Base-by-base conservation (phyloP, 1,140 invertebrate genomes). In the Lepidurus apus region DNA sequence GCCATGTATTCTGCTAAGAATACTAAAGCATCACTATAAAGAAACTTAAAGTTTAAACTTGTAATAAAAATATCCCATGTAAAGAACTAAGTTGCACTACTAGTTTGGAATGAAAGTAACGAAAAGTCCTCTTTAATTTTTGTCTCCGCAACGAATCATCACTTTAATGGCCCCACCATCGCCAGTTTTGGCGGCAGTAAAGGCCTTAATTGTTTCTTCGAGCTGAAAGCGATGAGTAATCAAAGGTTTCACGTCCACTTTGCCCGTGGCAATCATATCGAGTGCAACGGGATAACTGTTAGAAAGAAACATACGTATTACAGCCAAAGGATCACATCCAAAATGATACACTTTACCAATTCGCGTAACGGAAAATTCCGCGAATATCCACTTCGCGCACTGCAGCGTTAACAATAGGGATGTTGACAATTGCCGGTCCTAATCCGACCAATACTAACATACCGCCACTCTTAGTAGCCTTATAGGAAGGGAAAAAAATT, bases 161-260 rank as follows among this genome's bases (percentile, higher is more conserved):
- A 98, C 92, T 87, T 98, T 98, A 81, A 98, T 92, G 11, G 93
- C 90, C 78, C 90, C 90, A 45, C 87, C 91, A 80, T 84, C 81
- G 53, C 91, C 91, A 74, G 88, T 88, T 81, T 89, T 90, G 0
- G 95, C 90, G 5, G 91, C 91, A 82, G 98, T 91, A 85, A 98
- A 98, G 0, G 97, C 96, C 84, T 96, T 86, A 0, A 91, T 80
- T 0, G 93, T 91, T 77, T 98, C 90, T 82, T 96, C 94, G 1
- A 99, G 86, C 77, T 88, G 89, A 84, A 91, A 99, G 83, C 93
- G 91, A 85, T 98, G 96, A 1, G 96, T 97, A 17, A 98, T 92
- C 44, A 99, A 85, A 4, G 92, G 91, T 82, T 95, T 95, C 0
- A 97, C 91, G 84, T 98, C 89, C 5, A 97, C 88, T 84, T 90